Percentiles rank a stretch among this genome's conserved stretches.
phyloP scores from a whole-genome alignment of 2,797 vertebrate species.

The Diplodus sargus region DNA sequence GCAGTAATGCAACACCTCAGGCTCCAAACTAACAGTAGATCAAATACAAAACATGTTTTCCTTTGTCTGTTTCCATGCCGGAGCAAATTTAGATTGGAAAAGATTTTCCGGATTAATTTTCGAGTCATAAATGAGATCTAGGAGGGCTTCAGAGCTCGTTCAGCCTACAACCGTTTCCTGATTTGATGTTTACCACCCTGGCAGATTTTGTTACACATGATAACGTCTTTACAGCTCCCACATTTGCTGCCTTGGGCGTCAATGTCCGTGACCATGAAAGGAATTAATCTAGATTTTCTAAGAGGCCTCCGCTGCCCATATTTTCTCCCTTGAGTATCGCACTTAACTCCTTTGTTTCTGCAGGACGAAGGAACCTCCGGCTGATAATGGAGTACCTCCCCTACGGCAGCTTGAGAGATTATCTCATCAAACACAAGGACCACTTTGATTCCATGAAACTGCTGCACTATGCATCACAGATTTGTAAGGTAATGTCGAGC shows the following conservation, averaged over 20 bases:
- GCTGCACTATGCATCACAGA: slow-evolving; percentile 93
- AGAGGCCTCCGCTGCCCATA: background rate
- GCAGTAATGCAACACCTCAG: background rate
- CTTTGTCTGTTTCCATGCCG: background rate
- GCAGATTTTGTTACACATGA: slow-evolving; percentile 29
- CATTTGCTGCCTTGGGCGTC: slow-evolving; percentile 12
- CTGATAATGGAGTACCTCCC: slow-evolving; percentile 99
- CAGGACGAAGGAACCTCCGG: slow-evolving; percentile 92
- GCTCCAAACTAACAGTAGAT: background rate
- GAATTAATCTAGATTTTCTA: slow-evolving; percentile 43
- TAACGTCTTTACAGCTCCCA: slow-evolving; percentile 22
- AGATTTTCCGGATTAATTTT: background rate
- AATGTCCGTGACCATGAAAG: slow-evolving; percentile 11
- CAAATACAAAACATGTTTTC: background rate
- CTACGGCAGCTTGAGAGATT: slow-evolving; percentile 96
- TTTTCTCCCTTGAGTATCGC: background rate
- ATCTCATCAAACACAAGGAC: slow-evolving; percentile 95
- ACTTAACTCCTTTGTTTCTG: slow-evolving; percentile 7
- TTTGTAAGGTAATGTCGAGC: slow-evolving; percentile 91
- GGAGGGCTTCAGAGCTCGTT: background rate
- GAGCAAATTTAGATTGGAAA: slow-evolving; percentile 1
- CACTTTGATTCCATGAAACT: slow-evolving; percentile 94
- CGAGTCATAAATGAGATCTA: background rate
- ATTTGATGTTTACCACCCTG: slow-evolving; percentile 26
- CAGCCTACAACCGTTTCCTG: background rate